These are phyloP conservation scores for Watsonalla cultraria DNA, from an alignment of 2,888 invertebrate species.

Conservation along the genomic window DNA sequence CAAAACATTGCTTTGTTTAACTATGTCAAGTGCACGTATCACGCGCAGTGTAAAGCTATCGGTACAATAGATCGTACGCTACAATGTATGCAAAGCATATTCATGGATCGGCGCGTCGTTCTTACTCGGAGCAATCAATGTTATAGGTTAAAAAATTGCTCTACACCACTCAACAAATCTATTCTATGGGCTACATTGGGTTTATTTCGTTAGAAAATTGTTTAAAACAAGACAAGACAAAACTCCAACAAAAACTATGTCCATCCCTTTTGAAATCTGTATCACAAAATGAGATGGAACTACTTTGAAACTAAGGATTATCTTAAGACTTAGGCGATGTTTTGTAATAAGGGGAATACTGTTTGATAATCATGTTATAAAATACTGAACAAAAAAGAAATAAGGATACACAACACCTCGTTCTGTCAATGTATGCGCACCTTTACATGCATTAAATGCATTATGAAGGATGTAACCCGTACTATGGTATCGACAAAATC, in stretches of 20 bases:
- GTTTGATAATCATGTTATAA: not conserved
- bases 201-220: too few species aligned
- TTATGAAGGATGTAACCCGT: not conserved
- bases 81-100: not conserved
- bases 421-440: not conserved
- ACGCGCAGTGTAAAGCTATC: not conserved
- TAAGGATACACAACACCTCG: not conserved
- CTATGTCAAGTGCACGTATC: conserved; percentile 38
- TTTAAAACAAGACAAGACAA: too few species aligned
- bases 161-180: too few species aligned
- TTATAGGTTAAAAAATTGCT: not conserved
- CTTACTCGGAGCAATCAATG: not conserved
- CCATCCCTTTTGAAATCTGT: too few species aligned
- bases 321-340: too few species aligned
- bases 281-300: too few species aligned
- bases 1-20: conserved; percentile 28
- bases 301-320: too few species aligned
- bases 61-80: not conserved
- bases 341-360: too few species aligned
- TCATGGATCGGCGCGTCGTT: not conserved
- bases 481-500: conserved; percentile 1
- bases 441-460: not conserved
- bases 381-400: not conserved
- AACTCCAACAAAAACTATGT: too few species aligned
- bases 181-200: too few species aligned